A percentile compares a stretch with the other conserved stretches of the same genome.
phyloP scores from a whole-genome alignment of 1,140 invertebrate genomes.

The Chironomus striatipennis region DNA sequence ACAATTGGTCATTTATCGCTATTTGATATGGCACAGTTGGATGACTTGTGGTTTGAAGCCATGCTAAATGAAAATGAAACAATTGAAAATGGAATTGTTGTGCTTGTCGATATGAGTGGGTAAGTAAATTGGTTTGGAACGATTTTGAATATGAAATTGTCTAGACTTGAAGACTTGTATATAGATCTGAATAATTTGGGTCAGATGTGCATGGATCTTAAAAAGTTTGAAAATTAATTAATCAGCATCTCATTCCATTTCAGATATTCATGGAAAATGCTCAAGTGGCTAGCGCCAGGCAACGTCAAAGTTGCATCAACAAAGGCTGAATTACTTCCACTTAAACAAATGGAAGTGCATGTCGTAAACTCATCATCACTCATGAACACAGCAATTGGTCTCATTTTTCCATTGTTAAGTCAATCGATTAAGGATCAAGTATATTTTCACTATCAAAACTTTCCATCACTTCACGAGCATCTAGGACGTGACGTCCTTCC shows the following conservation, averaged over 20 bases:
- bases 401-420: slow-evolving; percentile 34
- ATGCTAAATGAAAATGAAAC: slow-evolving; percentile 35
- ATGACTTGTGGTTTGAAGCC: slow-evolving; percentile 35
- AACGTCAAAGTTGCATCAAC: slow-evolving; percentile 33
- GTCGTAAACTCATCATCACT: slow-evolving; percentile 32
- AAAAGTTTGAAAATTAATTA: too few relatives aligned
- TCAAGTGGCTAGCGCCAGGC: slow-evolving; percentile 36
- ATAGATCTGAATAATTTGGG: background rate
- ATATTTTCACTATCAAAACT: slow-evolving; percentile 10
- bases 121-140: background rate
- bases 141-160: background rate
- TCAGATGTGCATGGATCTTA: too few relatives aligned
- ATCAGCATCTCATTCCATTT: background rate
- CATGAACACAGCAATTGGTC: slow-evolving; percentile 29
- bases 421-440: slow-evolving; percentile 21
- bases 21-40: slow-evolving; percentile 29
- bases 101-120: slow-evolving; percentile 37
- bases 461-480: background rate
- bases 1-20: slow-evolving; percentile 22
- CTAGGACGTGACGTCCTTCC: background rate
- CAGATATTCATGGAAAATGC: slow-evolving; percentile 32
- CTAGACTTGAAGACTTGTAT: background rate
- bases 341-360: slow-evolving; percentile 33
- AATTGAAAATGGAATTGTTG: slow-evolving; percentile 35
- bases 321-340: slow-evolving; percentile 33